Evolutionary conservation across 2,888 invertebrate genomes (phyloP).

Genomic region (Tupiocoris notatus): DNA sequence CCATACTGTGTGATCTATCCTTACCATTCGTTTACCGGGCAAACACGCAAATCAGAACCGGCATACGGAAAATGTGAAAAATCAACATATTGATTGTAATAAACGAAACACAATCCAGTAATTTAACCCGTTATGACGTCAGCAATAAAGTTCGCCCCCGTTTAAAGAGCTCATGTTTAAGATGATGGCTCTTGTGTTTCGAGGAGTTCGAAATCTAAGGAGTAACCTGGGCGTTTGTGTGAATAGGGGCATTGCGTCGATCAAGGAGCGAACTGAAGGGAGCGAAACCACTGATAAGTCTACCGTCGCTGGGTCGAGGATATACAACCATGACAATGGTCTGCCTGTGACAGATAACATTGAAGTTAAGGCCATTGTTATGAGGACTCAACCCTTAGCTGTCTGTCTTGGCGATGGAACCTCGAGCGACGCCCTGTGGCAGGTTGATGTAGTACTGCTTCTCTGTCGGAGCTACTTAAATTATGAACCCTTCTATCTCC

Average conservation of each 20-base stretch:
- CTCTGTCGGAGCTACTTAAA: neutral
- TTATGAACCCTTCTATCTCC: neutral
- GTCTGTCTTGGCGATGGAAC: constrained; percentile 25
- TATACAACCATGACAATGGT: constrained; percentile 2
- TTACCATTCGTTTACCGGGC: too few relatives aligned
- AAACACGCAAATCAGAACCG: too few relatives aligned
- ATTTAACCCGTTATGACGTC: too few relatives aligned
- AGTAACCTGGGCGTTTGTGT: neutral
- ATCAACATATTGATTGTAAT: too few relatives aligned
- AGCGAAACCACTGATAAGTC: neutral
- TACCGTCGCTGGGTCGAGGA: neutral
- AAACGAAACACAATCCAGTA: too few relatives aligned
- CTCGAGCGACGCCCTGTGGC: constrained; percentile 8
- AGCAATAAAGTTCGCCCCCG: too few relatives aligned
- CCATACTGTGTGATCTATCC: too few relatives aligned
- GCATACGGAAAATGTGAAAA: too few relatives aligned
- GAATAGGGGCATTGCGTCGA: neutral
- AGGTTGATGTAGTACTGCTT: constrained; percentile 27
- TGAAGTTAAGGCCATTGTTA: constrained; percentile 34
- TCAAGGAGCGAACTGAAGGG: neutral
- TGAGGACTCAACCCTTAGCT: constrained; percentile 31
- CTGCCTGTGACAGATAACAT: constrained; percentile 30
- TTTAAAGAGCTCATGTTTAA: too few relatives aligned
- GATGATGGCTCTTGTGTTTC: too few relatives aligned
- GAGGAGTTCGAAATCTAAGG: neutral